Conservation (phyloP, 2,888 invertebrate species). For the Listrodromus nycthemerus region DNA sequence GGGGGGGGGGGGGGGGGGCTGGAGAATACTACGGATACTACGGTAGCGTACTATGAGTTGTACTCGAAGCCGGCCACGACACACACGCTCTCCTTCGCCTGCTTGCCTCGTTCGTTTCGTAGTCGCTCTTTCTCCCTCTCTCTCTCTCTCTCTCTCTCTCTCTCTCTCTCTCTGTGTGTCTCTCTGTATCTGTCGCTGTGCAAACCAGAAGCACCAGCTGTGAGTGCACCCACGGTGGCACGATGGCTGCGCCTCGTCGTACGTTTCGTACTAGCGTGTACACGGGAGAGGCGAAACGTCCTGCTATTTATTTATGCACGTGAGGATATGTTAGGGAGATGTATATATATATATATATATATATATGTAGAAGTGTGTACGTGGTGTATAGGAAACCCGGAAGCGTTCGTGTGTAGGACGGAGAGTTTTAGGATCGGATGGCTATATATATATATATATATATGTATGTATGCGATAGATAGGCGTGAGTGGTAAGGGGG, state of each 20-base stretch:
- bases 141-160: conserved; percentile 19
- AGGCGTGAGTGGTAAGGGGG: no score
- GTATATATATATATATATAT: background rate
- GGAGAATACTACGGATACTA: conserved; percentile 79
- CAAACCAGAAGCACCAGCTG: conserved; percentile 42
- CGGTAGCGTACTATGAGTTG: conserved; percentile 81
- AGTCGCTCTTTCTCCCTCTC: conserved; percentile 16
- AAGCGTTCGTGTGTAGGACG: conserved; percentile 8
- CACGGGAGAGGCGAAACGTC: conserved; percentile 13
- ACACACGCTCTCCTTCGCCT: conserved; percentile 68
- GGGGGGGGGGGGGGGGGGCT: conserved; percentile 55
- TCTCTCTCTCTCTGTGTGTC: conserved; percentile 19
- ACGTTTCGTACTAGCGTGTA: background rate
- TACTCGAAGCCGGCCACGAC: conserved; percentile 75
- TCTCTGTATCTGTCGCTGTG: background rate
- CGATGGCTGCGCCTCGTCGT: conserved; percentile 34
- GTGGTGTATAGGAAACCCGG: background rate
- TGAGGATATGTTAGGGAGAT: background rate
- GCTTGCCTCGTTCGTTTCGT: conserved; percentile 33
- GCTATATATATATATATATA: background rate
- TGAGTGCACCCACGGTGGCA: conserved; percentile 41
- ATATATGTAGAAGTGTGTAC: background rate
- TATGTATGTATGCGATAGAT: conserved; percentile 8
- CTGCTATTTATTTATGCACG: conserved; percentile 27
- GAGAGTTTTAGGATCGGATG: conserved; percentile 13